Conservation (phyloP, 2,113 vertebrate species). For the Megaceryle torquata region DNA sequence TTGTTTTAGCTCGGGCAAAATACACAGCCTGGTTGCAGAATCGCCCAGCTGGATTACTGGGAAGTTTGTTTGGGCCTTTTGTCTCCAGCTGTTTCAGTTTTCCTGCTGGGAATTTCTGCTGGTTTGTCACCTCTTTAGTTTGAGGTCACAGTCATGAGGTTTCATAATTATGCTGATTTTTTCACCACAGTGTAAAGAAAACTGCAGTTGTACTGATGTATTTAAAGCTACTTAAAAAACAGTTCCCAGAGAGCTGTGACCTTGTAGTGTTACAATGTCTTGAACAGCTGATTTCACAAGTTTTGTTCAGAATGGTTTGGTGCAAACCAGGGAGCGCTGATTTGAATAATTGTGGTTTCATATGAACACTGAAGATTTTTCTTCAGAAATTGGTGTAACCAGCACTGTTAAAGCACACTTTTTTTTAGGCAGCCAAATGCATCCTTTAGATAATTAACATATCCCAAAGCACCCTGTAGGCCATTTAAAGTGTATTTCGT, state of each 20-base stretch:
- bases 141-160: background rate
- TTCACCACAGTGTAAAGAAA: background rate
- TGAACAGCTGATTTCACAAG: background rate
- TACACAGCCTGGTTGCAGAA: conserved; percentile 14
- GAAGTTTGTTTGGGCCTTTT: conserved; percentile 6
- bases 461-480: background rate
- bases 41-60: background rate
- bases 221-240: background rate
- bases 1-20: conserved; percentile 38
- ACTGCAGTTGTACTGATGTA: background rate
- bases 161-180: background rate
- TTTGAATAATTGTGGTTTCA: background rate
- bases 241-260: background rate
- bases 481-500: background rate
- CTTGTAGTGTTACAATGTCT: background rate
- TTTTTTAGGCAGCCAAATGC: background rate
- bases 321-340: background rate
- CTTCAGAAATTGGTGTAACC: background rate
- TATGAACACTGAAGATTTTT: background rate
- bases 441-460: background rate
- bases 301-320: background rate
- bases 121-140: conserved; percentile 24
- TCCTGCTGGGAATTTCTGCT: conserved; percentile 29
- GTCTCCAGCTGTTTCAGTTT: conserved; percentile 41
- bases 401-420: background rate